Evolutionary conservation across 2,797 vertebrate genomes (phyloP).

Genomic region (Labeo calbasu): DNA sequence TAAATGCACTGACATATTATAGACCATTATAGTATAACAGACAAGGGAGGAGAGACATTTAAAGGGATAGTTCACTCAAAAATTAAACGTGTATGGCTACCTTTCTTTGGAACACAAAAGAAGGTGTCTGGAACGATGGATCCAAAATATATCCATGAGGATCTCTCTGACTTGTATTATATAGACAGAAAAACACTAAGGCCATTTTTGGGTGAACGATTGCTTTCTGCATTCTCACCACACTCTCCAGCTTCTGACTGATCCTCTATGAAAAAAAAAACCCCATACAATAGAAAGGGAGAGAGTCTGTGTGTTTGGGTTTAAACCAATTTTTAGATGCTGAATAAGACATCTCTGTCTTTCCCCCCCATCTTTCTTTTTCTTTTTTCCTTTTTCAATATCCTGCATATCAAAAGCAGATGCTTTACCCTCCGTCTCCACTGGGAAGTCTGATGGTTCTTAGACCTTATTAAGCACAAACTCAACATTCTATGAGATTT

Average conservation of each 20-base stretch:
- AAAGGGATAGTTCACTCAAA: background rate
- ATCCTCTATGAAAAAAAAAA: background rate
- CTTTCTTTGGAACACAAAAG: background rate
- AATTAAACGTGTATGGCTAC: background rate
- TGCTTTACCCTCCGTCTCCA: background rate
- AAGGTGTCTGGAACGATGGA: background rate
- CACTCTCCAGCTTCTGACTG: background rate
- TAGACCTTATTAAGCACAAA: slow-evolving; percentile 22
- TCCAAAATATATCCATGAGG: background rate
- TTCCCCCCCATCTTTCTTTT: background rate
- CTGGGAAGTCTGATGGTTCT: slow-evolving; percentile 21
- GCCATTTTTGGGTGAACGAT: background rate
- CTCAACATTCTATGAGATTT: slow-evolving; percentile 3
- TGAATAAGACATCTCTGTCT: background rate
- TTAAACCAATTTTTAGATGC: background rate
- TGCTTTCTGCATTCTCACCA: background rate
- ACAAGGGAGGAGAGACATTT: background rate
- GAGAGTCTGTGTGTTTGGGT: background rate
- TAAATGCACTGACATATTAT: slow-evolving; percentile 34
- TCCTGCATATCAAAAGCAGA: slow-evolving; percentile 20
- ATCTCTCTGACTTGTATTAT: background rate
- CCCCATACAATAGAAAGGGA: background rate
- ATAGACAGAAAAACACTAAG: background rate
- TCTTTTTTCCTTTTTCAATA: slow-evolving; percentile 4
- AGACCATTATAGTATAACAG: background rate